phyloP scores from a whole-genome alignment of 2,113 vertebrate species.

The Eubucco bourcierii region DNA sequence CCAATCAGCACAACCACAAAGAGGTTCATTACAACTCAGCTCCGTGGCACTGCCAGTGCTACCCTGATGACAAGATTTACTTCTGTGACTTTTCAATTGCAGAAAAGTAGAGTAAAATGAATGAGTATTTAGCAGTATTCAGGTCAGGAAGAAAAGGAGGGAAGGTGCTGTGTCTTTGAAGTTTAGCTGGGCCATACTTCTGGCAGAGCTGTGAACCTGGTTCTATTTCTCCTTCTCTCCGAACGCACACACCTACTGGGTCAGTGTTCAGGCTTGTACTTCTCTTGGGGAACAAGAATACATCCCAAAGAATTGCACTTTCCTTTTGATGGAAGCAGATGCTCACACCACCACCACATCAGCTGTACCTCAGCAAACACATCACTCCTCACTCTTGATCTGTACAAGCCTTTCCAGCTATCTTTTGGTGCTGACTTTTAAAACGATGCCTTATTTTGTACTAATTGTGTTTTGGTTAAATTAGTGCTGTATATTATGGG shows the following conservation, averaged over 20 bases:
- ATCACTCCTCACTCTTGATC: neutral
- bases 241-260: neutral
- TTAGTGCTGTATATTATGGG: constrained; percentile 72
- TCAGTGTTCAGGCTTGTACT: constrained; percentile 51
- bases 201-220: constrained; percentile 47
- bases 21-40: neutral
- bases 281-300: constrained; percentile 37
- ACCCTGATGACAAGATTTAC: neutral
- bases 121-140: neutral
- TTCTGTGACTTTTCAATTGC: neutral
- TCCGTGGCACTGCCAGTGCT: neutral
- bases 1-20: neutral
- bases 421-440: constrained; percentile 87
- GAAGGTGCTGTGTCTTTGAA: neutral
- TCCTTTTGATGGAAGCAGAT: neutral
- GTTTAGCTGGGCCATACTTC: neutral
- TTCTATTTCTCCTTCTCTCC: constrained; percentile 45
- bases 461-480: constrained; percentile 65
- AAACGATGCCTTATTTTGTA: constrained; percentile 93
- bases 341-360: neutral
- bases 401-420: constrained; percentile 69
- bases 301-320: constrained; percentile 69
- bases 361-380: constrained; percentile 35
- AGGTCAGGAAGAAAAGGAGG: neutral
- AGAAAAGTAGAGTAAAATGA: neutral